These are phyloP conservation scores for Nomada flava DNA, from an alignment of 2,888 invertebrate species.

Conservation along the genomic window DNA sequence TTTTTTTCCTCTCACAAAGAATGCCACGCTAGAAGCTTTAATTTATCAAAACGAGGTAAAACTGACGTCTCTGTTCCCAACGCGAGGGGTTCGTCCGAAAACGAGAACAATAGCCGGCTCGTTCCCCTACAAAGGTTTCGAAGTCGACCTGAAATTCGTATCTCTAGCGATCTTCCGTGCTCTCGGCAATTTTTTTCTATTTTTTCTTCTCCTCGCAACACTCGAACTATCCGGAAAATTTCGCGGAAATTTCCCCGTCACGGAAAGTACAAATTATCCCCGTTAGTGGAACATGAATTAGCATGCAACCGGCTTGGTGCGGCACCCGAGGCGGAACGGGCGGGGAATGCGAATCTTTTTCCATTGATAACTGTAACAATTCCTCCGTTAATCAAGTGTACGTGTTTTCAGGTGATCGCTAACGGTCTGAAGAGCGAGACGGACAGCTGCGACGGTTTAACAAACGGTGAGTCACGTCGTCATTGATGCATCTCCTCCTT, in stretches of 20 bases:
- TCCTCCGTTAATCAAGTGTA: constrained; percentile 53
- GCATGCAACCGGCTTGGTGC: constrained; percentile 27
- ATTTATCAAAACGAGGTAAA: constrained; percentile 40
- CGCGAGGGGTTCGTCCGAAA: background rate
- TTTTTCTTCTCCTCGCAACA: background rate
- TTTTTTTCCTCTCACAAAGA: background rate
- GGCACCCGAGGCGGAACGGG: constrained; percentile 9
- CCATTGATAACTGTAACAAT: constrained; percentile 45
- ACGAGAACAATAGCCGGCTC: constrained; percentile 18
- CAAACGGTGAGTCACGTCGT: constrained; percentile 78
- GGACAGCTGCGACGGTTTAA: constrained; percentile 78
- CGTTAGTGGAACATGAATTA: constrained; percentile 15
- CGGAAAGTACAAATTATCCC: constrained; percentile 18
- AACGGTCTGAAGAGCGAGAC: constrained; percentile 77
- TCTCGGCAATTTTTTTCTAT: constrained; percentile 9
- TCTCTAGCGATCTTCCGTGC: constrained; percentile 14
- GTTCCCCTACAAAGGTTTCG: background rate
- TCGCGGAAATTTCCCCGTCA: constrained; percentile 12
- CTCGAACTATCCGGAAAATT: constrained; percentile 32
- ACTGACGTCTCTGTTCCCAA: background rate
- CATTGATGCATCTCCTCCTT: constrained; percentile 28
- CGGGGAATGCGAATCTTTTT: constrained; percentile 33
- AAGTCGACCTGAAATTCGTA: constrained; percentile 17
- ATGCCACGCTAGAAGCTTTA: constrained; percentile 12
- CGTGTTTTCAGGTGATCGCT: constrained; percentile 78